Percentiles rank a stretch among this genome's conserved stretches.
Conservation (phyloP, 2,113 vertebrate genomes). For the Oophaga pumilio region DNA sequence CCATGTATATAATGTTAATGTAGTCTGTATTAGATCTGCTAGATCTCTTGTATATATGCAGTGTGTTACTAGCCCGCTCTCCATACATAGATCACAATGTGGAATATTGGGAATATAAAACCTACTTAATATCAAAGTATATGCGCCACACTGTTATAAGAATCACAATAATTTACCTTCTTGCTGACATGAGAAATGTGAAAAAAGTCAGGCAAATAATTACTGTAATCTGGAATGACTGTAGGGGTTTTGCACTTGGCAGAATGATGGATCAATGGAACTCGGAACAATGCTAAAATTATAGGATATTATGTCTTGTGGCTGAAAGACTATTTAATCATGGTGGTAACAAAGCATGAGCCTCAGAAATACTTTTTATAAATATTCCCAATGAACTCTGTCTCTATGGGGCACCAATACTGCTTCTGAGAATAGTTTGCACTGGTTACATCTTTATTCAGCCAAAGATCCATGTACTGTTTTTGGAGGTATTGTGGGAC, state of each 20-base stretch:
- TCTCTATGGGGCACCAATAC: not conserved
- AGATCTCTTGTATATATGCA: not conserved
- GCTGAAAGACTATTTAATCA: conserved; percentile 50
- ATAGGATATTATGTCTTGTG: conserved; percentile 51
- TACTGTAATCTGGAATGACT: conserved; percentile 53
- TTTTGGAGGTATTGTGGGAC: not conserved
- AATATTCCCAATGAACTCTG: conserved; percentile 31
- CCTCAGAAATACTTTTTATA: conserved; percentile 37
- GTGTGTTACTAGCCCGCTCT: not conserved
- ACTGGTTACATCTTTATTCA: not conserved
- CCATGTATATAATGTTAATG: not conserved
- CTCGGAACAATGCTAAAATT: conserved; percentile 55
- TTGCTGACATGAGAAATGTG: conserved; percentile 36
- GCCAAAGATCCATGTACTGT: not conserved
- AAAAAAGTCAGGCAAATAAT: conserved; percentile 46
- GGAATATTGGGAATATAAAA: conserved; percentile 28
- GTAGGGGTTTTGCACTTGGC: conserved; percentile 41
- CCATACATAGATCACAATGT: not conserved
- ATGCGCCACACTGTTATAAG: conserved; percentile 45
- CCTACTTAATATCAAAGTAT: conserved; percentile 27
- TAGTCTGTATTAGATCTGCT: not conserved
- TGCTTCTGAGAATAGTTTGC: not conserved
- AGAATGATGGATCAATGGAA: conserved; percentile 56
- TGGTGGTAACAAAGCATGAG: conserved; percentile 40
- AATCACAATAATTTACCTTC: conserved; percentile 56